Conservation (phyloP, 1,140 invertebrate species). For the Pseudachorutes palmiensis region DNA sequence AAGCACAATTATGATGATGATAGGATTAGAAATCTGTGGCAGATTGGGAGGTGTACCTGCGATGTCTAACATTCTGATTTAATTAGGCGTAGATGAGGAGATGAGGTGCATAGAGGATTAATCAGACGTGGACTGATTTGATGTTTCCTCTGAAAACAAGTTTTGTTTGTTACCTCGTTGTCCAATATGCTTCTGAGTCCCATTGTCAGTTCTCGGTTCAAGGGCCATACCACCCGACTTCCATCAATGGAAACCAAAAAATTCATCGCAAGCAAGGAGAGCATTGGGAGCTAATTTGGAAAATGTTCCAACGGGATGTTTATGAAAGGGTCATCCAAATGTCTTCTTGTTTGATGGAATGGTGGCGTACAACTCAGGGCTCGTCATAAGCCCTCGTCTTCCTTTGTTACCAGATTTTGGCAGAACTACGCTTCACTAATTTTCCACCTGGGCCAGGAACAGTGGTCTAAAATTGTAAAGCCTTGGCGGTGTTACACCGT, state of each 20-base stretch:
- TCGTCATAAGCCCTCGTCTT: neutral
- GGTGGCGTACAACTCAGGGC: no score
- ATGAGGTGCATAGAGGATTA: neutral
- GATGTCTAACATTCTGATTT: neutral
- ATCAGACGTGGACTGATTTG: neutral
- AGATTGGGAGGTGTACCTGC: neutral
- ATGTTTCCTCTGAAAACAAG: neutral
- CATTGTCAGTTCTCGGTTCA: neutral
- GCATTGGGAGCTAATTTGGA: no score
- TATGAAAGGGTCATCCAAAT: neutral
- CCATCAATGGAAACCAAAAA: no score
- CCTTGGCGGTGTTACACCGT: neutral
- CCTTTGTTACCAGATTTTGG: neutral
- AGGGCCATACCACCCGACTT: no score
- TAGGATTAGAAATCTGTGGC: neutral
- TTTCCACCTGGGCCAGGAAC: neutral
- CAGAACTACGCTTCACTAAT: neutral
- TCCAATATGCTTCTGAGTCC: neutral
- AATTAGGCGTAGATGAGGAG: neutral
- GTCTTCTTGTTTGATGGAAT: no score
- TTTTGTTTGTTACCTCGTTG: neutral
- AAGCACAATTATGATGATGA: neutral
- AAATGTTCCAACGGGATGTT: neutral
- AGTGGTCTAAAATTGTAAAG: neutral
- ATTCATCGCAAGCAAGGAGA: no score